These are phyloP conservation scores for Macroglossus sobrinus DNA, from an alignment of 2,113 vertebrate genomes.

Conservation along the genomic window DNA sequence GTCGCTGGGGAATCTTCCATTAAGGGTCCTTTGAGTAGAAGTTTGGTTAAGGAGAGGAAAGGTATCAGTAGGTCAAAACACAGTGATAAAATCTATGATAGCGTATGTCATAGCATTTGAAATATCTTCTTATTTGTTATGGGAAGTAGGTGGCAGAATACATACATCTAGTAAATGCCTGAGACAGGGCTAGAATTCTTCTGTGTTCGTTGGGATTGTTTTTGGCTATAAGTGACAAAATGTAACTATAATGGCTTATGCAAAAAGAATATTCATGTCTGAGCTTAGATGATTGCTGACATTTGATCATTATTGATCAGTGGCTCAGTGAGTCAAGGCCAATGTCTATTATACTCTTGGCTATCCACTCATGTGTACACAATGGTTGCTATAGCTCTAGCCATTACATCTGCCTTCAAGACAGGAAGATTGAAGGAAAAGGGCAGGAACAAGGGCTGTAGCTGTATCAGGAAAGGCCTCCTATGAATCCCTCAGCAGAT, in stretches of 20 bases:
- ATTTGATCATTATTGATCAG: background rate
- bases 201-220: background rate
- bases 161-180: background rate
- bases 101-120: background rate
- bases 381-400: background rate
- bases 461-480: background rate
- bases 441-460: background rate
- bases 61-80: background rate
- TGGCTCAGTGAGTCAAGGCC: background rate
- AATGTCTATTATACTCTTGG: background rate
- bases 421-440: background rate
- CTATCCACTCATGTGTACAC: background rate
- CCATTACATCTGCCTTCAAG: background rate
- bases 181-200: conserved; percentile 7
- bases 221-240: conserved; percentile 11
- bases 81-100: background rate
- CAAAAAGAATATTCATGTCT: background rate
- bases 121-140: background rate
- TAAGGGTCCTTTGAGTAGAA: background rate
- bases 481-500: background rate
- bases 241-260: background rate
- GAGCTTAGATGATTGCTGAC: background rate
- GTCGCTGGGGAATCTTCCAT: conserved; percentile 6
- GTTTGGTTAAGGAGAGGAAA: background rate
- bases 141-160: background rate